phyloP scores from a whole-genome alignment of 2,888 invertebrate genomes.

The Oscheius sp. region DNA sequence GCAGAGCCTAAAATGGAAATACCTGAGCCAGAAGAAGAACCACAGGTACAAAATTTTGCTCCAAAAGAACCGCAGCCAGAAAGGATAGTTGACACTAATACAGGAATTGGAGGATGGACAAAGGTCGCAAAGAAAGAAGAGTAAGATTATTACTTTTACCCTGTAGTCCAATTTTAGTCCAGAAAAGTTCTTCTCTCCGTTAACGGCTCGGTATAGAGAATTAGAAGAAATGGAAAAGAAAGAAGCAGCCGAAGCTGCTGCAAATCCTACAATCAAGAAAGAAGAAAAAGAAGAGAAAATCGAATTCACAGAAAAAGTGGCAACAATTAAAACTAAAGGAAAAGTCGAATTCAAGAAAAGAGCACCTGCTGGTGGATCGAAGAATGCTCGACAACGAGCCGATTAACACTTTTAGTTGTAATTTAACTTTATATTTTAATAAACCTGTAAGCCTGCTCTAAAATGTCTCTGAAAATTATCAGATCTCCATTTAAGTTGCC shows the following conservation, averaged over 20 bases:
- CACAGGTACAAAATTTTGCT: neutral
- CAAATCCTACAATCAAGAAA: slow-evolving; percentile 25
- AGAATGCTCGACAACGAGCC: slow-evolving; percentile 44
- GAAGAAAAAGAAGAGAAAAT: slow-evolving; percentile 44
- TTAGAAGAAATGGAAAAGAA: slow-evolving; percentile 35
- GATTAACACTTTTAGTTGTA: slow-evolving; percentile 11
- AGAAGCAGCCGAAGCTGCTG: slow-evolving; percentile 5
- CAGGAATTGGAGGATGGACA: slow-evolving; percentile 41
- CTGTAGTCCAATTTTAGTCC: neutral
- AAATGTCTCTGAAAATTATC: no score
- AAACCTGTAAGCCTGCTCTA: no score
- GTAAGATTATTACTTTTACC: neutral
- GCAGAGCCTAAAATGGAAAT: neutral
- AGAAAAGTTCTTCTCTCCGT: slow-evolving; percentile 38
- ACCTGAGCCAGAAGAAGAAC: slow-evolving; percentile 8
- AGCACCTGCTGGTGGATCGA: slow-evolving; percentile 25
- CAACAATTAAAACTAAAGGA: slow-evolving; percentile 49
- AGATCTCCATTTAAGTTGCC: no score
- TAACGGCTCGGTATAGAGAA: slow-evolving; percentile 42
- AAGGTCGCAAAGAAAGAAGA: slow-evolving; percentile 39
- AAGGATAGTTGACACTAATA: neutral
- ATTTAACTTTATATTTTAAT: no score
- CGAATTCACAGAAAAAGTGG: slow-evolving; percentile 52
- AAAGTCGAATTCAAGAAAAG: slow-evolving; percentile 54
- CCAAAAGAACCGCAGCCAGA: neutral